Conservation (phyloP, 1,140 invertebrate species). For the Drosophila rhopaloa region DNA sequence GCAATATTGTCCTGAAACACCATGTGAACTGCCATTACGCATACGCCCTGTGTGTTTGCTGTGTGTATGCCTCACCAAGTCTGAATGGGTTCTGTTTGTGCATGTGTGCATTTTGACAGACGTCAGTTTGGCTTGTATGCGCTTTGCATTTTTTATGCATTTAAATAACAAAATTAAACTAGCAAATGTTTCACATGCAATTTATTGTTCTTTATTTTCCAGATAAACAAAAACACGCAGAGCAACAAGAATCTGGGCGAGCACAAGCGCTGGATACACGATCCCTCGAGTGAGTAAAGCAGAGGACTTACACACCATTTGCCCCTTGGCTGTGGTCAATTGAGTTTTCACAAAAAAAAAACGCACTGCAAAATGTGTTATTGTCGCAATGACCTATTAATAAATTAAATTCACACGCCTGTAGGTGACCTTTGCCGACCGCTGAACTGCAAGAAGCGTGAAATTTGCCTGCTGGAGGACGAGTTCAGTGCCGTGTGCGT, state of each 20-base stretch:
- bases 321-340: constrained; percentile 3
- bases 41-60: constrained; percentile 60
- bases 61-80: constrained; percentile 47
- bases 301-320: not conserved
- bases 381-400: constrained; percentile 10
- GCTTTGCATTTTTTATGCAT: constrained; percentile 76
- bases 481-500: constrained; percentile 94
- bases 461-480: constrained; percentile 93
- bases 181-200: constrained; percentile 50
- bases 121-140: constrained; percentile 33
- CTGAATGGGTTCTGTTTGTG: constrained; percentile 45
- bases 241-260: constrained; percentile 84
- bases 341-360: constrained; percentile 1
- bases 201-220: constrained; percentile 36
- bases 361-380: not conserved
- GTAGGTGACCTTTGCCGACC: constrained; percentile 94
- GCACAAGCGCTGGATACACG: constrained; percentile 89
- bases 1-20: constrained; percentile 24
- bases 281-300: constrained; percentile 89
- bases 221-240: constrained; percentile 80
- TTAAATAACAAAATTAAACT: constrained; percentile 80
- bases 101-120: constrained; percentile 55
- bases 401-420: constrained; percentile 41
- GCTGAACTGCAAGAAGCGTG: constrained; percentile 94
- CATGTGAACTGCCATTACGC: constrained; percentile 47